Base-by-base conservation (phyloP, 2,113 vertebrate genomes). In the Forbesichthys agassizii region DNA sequence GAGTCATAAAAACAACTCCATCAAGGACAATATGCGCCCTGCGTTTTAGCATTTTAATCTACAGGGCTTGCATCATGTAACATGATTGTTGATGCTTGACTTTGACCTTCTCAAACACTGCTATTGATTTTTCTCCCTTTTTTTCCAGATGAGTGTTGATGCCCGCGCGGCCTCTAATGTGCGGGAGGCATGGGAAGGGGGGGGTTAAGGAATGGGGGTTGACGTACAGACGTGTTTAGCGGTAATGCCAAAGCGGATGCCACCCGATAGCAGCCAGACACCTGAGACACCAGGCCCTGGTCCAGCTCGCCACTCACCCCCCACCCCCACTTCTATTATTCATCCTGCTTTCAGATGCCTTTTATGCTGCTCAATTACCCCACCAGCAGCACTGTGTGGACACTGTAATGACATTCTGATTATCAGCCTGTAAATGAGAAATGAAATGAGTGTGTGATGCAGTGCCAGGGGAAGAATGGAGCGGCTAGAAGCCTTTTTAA, bases 361-460 rank as follows among this genome's bases (percentile, higher is more conserved):
- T 90, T 91, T 91, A 88, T 88, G 87, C 89, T 93, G 92, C 95
- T 96, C 95, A 97, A 96, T 97, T 97, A 97, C 92, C 90, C 86
- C 83, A 94, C 93, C 92, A 93, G 93, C 92, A 66, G 91, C 93
- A 94, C 88, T 86, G 93, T 95, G 92, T 94, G 93, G 95, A 94
- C 93, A 82, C 90, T 92, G 93, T 97, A 98, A 98, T 97, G 96
- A 96, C 96, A 95, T 96, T 96, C 94, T 97, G 95, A 97, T 98
- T 96, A 97, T 97, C 95, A 96, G 93, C 95, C 93, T 93, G 95
- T 95, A 97, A 97, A 96, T 98, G 96, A 97, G 96, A 94, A 97
- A 96, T 98, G 94, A 95, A 97, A 96, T 92, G 93, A 95, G 94
- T 94, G 93, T 93, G 93, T 93, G 82, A 90, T 94, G 92, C 88